Evolutionary conservation across 2,888 invertebrate genomes (phyloP), one percentile per base, ranked within the genome.

Genomic region (Phengaris arion): DNA sequence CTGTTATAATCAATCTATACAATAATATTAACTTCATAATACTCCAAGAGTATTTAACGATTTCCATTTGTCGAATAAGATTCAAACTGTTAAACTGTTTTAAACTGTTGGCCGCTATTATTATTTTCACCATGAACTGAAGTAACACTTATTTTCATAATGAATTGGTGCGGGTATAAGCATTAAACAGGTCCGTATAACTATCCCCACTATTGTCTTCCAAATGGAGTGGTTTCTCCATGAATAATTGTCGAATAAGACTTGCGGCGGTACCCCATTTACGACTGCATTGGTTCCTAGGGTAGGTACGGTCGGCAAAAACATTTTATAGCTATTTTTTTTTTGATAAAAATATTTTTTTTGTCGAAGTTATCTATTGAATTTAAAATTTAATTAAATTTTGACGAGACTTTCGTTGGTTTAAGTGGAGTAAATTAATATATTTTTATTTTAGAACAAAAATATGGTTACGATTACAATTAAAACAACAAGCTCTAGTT

Each of bases 221-320:
- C 45, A 35, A 72, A 72, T 72, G 54, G 54, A 72, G 72, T 35
- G 52, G 15, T 72, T 72, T 72, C 35, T 35, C 52, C 72, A 72
- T 72, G 72, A 72, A 72, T 72, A 72, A 72, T 72, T 54, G 72
- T 72, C 35, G 72, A 72, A 72, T 54, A 54, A 54, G 72, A 54
- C 72, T 70, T 72, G 72, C 72, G 72, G 72, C 54, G 54, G 72
- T 54, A 45, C 72, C 72, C 72, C 72, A 72, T 72, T 72, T 72
- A 13, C 72, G 52, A 72, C 52, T 72, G 72, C 72, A 54, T 54
- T 13, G 54, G 72, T 72, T 72, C 72, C 13, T 54, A 13, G 48
- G 12, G 15, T 15, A 72, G 13, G 54, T 72, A 72, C 4, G 15
- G 72, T 15, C 35, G 13, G 52, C 35, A 72, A 54, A 70, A 72